phyloP scores from a whole-genome alignment of 2,888 invertebrate species.

The Cephus nigrinus region DNA sequence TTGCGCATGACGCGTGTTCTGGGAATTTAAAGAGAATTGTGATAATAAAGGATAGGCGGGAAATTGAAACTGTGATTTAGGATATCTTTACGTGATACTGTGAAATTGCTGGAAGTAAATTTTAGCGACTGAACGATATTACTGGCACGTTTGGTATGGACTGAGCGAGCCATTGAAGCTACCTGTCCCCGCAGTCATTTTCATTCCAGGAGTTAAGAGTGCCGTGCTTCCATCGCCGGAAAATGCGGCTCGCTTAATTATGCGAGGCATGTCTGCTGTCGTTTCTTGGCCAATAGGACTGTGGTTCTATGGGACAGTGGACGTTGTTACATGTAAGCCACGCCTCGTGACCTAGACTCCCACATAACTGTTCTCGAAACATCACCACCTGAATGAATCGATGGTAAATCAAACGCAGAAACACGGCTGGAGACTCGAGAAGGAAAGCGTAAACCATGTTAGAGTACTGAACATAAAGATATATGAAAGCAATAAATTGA shows the following conservation, averaged over 20 bases:
- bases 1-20: too few relatives aligned
- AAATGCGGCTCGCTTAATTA: constrained; percentile 58
- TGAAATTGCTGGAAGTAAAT: too few relatives aligned
- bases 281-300: constrained; percentile 66
- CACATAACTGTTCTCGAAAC: constrained; percentile 65
- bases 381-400: constrained; percentile 37
- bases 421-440: not conserved
- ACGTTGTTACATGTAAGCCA: constrained; percentile 61
- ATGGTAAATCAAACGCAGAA: constrained; percentile 2
- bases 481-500: too few relatives aligned
- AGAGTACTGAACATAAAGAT: not conserved
- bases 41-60: too few relatives aligned
- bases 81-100: too few relatives aligned
- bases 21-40: too few relatives aligned
- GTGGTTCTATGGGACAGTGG: constrained; percentile 62
- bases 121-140: too few relatives aligned
- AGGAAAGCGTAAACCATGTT: constrained; percentile 14
- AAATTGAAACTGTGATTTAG: too few relatives aligned
- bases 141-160: too few relatives aligned
- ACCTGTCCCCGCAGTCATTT: too few relatives aligned
- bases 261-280: constrained; percentile 58
- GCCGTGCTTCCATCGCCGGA: constrained; percentile 20
- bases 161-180: too few relatives aligned
- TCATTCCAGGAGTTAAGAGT: too few relatives aligned
- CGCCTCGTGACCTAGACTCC: constrained; percentile 67